A percentile compares a stretch with the other conserved stretches of the same genome.
Evolutionary conservation across 2,113 vertebrate species (phyloP).

Genomic region (Rhinogobius similis): DNA sequence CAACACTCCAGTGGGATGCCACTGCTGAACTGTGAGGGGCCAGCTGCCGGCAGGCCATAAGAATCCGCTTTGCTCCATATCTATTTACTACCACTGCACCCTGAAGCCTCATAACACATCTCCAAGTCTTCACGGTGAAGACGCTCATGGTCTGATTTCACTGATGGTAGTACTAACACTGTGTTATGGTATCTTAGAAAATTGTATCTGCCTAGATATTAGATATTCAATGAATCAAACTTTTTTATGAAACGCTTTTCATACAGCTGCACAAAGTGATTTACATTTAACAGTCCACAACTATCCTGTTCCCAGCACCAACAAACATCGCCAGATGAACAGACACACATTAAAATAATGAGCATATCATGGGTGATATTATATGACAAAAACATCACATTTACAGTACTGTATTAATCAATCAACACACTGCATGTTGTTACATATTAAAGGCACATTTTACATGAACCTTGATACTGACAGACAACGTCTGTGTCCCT

Average conservation of each 20-base stretch:
- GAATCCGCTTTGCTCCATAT: constrained; percentile 62
- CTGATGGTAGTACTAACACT: no score
- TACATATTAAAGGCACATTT: background rate
- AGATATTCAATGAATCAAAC: no score
- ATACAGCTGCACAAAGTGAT: background rate
- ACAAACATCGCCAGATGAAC: background rate
- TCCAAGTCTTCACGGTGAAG: background rate
- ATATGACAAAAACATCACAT: background rate
- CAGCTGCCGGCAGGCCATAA: constrained; percentile 54
- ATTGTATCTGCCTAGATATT: background rate
- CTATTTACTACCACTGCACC: constrained; percentile 53
- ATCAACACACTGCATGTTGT: background rate
- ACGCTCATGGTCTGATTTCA: background rate
- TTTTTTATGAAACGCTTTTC: no score
- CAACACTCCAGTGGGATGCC: constrained; percentile 38
- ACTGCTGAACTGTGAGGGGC: constrained; percentile 64
- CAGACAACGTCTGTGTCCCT: no score
- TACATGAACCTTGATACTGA: no score
- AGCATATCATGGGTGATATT: no score
- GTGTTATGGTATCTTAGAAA: no score
- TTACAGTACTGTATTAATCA: background rate
- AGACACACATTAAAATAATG: background rate
- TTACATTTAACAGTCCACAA: background rate
- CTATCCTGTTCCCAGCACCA: background rate
- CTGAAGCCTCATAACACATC: constrained; percentile 28